These are phyloP conservation scores for Hydrotaea diabolus DNA, from an alignment of 2,888 invertebrate species.

Conservation along the genomic window DNA sequence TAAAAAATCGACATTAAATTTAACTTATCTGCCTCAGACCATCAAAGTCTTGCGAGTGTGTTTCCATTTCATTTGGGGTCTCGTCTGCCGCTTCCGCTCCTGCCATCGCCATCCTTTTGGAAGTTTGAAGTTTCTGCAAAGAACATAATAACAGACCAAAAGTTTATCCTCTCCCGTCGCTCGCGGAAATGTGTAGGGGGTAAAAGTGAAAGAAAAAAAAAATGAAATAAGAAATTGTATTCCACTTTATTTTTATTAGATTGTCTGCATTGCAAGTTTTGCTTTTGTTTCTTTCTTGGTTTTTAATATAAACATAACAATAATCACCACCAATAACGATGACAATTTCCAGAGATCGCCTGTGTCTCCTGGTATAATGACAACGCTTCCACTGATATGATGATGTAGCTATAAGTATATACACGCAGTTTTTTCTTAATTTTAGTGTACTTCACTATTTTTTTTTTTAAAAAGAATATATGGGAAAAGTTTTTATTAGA, in stretches of 20 bases:
- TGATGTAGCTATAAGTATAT: neutral
- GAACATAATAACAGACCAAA: conserved; percentile 21
- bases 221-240: conserved; percentile 16
- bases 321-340: conserved; percentile 31
- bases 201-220: neutral
- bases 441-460: neutral
- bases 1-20: conserved; percentile 65
- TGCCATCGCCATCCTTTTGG: neutral
- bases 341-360: neutral
- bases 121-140: conserved; percentile 10
- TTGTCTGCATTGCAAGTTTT: conserved; percentile 14
- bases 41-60: conserved; percentile 19
- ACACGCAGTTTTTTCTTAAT: neutral
- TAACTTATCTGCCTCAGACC: conserved; percentile 53
- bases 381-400: neutral
- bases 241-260: conserved; percentile 32
- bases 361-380: neutral
- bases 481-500: neutral
- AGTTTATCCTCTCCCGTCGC: neutral
- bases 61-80: neutral
- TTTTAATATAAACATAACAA: conserved; percentile 39
- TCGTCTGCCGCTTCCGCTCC: neutral
- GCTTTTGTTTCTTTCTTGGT: neutral
- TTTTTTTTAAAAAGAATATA: neutral
- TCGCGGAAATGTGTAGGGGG: neutral